Conservation (phyloP, 2,888 invertebrate genomes). For the Nephrocerus scutellatus region DNA sequence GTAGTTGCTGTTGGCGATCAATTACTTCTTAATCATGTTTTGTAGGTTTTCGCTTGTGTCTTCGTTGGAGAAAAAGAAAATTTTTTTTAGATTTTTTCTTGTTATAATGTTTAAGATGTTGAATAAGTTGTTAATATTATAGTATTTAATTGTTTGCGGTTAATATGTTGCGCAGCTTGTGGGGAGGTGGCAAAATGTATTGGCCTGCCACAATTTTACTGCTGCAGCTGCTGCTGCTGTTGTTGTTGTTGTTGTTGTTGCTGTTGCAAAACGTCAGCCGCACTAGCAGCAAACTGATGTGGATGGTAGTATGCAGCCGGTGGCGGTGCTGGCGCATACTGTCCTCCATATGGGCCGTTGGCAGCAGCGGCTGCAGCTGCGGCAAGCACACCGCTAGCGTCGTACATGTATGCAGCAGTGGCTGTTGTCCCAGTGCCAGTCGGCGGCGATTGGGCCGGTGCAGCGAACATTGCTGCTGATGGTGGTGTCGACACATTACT, state of each 20-base stretch:
- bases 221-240: conserved; percentile 18
- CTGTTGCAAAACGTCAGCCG: conserved; percentile 20
- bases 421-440: conserved; percentile 28
- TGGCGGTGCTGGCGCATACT: conserved; percentile 37
- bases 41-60: neutral
- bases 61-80: conserved; percentile 5
- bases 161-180: too few species aligned
- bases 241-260: conserved; percentile 20
- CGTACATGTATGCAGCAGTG: conserved; percentile 40
- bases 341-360: conserved; percentile 43
- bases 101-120: conserved; percentile 1
- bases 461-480: conserved; percentile 33
- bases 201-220: too few species aligned
- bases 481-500: conserved; percentile 33
- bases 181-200: too few species aligned
- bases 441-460: conserved; percentile 43
- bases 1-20: too few species aligned
- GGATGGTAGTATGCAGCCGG: conserved; percentile 37
- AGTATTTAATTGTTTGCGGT: too few species aligned
- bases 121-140: too few species aligned
- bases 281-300: conserved; percentile 31
- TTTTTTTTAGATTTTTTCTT: conserved; percentile 1
- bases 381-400: conserved; percentile 41
- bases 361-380: conserved; percentile 39
- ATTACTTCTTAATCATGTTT: too few species aligned